These are phyloP conservation scores for Periophthalmus modestus DNA, from an alignment of 2,113 vertebrate species.

Conservation along the genomic window DNA sequence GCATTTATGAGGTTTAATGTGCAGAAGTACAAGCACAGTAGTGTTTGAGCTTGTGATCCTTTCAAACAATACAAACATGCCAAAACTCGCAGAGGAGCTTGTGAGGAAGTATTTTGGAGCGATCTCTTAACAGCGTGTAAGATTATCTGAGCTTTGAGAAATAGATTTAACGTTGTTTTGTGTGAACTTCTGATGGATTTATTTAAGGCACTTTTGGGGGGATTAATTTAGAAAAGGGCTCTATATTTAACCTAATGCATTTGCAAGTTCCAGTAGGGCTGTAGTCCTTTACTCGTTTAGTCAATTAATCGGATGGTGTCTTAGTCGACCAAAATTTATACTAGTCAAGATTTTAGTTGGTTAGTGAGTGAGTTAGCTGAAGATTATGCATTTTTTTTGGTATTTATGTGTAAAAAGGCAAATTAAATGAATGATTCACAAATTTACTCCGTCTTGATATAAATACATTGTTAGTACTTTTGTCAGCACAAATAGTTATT, in stretches of 20 bases:
- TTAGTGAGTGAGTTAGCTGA: too few species aligned
- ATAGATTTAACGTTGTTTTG: constrained; percentile 8
- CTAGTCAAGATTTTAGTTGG: too few species aligned
- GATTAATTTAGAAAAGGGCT: not conserved
- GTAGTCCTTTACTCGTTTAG: too few species aligned
- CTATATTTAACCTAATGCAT: not conserved
- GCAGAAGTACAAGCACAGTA: constrained; percentile 23
- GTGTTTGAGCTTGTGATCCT: constrained; percentile 30
- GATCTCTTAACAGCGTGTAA: constrained; percentile 45
- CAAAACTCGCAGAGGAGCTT: constrained; percentile 23
- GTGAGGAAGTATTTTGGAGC: constrained; percentile 55
- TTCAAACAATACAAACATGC: constrained; percentile 44
- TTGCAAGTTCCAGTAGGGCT: not conserved
- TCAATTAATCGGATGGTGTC: too few species aligned
- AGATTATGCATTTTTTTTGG: too few species aligned
- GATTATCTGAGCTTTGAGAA: constrained; percentile 56
- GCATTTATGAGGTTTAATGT: constrained; percentile 1
- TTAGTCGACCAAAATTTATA: too few species aligned
- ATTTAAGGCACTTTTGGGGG: not conserved
- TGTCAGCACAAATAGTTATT: too few species aligned
- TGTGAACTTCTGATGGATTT: not conserved
- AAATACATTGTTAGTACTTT: too few species aligned
- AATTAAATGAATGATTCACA: too few species aligned
- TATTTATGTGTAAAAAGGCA: too few species aligned
- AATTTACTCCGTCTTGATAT: too few species aligned